Evolutionary conservation across 1,140 invertebrate species (phyloP).

Genomic region (Apocrypta bakeri): DNA sequence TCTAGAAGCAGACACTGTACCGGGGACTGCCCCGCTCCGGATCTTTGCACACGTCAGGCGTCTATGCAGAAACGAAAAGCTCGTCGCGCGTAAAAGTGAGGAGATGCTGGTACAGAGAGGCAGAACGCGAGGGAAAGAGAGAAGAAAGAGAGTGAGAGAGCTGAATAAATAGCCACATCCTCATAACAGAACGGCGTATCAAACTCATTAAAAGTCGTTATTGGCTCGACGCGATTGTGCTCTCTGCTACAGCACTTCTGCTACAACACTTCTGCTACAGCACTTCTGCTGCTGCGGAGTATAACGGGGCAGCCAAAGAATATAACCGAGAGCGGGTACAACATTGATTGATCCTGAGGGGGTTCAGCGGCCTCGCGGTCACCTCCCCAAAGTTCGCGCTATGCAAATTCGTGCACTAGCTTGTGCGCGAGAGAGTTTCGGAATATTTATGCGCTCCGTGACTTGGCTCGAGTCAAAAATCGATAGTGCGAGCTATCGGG

Average conservation of each 20-base stretch:
- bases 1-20: background rate
- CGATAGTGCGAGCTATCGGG: too few species aligned
- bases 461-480: background rate
- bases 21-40: background rate
- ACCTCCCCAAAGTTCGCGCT: background rate
- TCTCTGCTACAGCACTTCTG: constrained; percentile 16
- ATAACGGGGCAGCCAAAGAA: constrained; percentile 50
- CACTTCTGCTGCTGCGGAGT: constrained; percentile 36
- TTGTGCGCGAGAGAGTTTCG: background rate
- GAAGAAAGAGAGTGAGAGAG: constrained; percentile 57
- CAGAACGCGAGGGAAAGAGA: constrained; percentile 22
- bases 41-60: background rate
- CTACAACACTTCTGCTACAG: too few species aligned
- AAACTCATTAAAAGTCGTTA: constrained; percentile 66
- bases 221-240: constrained; percentile 59
- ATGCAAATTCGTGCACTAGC: background rate
- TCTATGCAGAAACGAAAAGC: background rate
- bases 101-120: too few species aligned
- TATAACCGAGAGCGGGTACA: constrained; percentile 25
- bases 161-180: constrained; percentile 70
- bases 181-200: constrained; percentile 69
- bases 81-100: background rate
- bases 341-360: constrained; percentile 45
- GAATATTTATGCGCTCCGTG: background rate
- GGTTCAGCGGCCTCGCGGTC: constrained; percentile 45